Percentiles rank a stretch among this genome's conserved stretches.
phyloP scores from a whole-genome alignment of 2,797 vertebrate genomes.

The Ptychobarbus kaznakovi region DNA sequence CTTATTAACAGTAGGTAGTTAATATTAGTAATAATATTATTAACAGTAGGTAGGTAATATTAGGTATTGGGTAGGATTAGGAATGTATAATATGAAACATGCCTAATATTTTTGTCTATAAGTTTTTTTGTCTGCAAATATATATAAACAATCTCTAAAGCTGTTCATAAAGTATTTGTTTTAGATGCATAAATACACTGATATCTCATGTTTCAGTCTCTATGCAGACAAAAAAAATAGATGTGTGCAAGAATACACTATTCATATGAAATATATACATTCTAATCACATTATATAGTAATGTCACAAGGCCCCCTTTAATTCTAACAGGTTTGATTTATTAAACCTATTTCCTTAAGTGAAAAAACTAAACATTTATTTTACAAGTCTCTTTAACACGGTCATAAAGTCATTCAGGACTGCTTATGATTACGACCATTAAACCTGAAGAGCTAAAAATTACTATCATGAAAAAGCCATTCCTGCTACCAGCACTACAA shows the following conservation, averaged over 20 bases:
- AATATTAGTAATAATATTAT: no score
- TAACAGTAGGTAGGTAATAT: no score
- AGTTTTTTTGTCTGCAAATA: neutral
- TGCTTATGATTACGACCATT: neutral
- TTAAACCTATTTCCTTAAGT: neutral
- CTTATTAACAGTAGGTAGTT: no score
- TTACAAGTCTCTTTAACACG: neutral
- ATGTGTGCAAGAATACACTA: neutral
- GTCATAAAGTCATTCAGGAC: neutral
- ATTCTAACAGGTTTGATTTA: neutral
- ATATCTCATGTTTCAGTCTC: neutral
- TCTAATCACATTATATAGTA: neutral
- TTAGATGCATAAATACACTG: neutral
- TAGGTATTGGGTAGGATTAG: no score
- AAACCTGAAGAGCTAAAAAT: conserved; percentile 6
- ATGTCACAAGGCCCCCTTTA: neutral
- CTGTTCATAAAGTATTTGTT: neutral
- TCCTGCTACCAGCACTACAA: neutral
- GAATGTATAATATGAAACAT: no score
- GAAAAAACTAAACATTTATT: neutral
- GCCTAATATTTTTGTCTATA: neutral
- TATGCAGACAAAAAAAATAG: no score
- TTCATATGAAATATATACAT: neutral
- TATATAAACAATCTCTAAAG: neutral
- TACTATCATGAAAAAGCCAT: conserved; percentile 10